Evolutionary conservation across 2,797 vertebrate genomes (phyloP).

Genomic region (Gymnothorax reevesii): DNA sequence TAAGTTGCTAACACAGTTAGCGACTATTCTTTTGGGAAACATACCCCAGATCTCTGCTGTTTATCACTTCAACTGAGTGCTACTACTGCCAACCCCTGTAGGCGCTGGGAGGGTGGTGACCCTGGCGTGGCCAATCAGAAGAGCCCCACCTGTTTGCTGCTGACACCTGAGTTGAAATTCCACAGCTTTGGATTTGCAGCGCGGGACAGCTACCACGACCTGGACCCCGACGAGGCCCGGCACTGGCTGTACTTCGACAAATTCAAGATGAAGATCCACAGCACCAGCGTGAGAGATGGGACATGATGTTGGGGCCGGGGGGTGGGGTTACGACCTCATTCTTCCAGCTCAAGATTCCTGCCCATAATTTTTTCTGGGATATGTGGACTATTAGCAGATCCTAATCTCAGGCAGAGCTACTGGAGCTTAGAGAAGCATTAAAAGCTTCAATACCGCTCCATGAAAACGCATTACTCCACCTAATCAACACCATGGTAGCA

Average conservation of each 20-base stretch:
- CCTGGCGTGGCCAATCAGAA: constrained; percentile 96
- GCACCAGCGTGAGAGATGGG: constrained; percentile 76
- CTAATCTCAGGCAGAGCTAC: neutral
- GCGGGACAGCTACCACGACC: constrained; percentile 89
- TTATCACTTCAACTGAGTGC: neutral
- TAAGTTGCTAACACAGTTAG: too few species aligned
- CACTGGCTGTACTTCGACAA: constrained; percentile 97
- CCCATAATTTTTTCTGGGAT: neutral
- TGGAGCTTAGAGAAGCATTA: neutral
- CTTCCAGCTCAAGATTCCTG: neutral
- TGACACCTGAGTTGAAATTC: constrained; percentile 87
- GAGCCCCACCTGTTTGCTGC: constrained; percentile 89
- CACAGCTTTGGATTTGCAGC: constrained; percentile 95
- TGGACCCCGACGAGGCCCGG: constrained; percentile 89
- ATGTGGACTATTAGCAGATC: neutral
- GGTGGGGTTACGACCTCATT: neutral
- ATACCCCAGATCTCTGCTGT: neutral
- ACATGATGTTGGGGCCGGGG: neutral
- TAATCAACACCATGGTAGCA: neutral
- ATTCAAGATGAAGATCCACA: constrained; percentile 99
- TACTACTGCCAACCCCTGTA: constrained; percentile 48
- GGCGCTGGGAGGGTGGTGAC: constrained; percentile 95
- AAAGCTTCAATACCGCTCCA: neutral
- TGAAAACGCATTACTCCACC: neutral
- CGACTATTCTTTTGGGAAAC: too few species aligned